Evolutionary conservation across 2,797 vertebrate genomes (phyloP).

Genomic region (Uromys caudimaculatus): DNA sequence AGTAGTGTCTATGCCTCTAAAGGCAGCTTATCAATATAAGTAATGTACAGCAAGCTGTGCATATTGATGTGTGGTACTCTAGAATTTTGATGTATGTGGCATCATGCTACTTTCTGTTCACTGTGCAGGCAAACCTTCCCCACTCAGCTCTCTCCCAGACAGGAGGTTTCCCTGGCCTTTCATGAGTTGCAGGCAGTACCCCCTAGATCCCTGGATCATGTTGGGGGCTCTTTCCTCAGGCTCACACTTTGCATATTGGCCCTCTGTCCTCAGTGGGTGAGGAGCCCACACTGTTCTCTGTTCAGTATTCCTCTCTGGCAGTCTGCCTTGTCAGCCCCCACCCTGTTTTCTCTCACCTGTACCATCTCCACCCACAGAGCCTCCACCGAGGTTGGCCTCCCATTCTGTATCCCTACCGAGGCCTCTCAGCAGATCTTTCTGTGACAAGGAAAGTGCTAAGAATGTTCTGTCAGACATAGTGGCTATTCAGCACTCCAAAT

Average conservation of each 20-base stretch:
- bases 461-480: background rate
- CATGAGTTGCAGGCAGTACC: background rate
- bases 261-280: background rate
- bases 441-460: background rate
- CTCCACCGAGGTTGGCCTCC: too few species aligned
- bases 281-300: background rate
- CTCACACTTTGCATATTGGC: background rate
- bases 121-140: background rate
- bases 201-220: background rate
- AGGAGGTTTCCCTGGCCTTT: background rate
- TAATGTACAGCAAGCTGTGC: background rate
- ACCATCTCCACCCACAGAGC: background rate
- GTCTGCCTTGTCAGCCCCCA: background rate
- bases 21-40: background rate
- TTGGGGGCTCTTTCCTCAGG: background rate
- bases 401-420: too few species aligned
- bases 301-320: background rate
- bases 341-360: background rate
- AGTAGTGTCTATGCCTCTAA: background rate
- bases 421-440: background rate
- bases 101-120: background rate
- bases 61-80: background rate
- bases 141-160: background rate
- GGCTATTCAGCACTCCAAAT: background rate
- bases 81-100: background rate